Base-by-base conservation (phyloP, 53 echinoderm and acorn worm genomes). In the Echinarachnius parma region DNA sequence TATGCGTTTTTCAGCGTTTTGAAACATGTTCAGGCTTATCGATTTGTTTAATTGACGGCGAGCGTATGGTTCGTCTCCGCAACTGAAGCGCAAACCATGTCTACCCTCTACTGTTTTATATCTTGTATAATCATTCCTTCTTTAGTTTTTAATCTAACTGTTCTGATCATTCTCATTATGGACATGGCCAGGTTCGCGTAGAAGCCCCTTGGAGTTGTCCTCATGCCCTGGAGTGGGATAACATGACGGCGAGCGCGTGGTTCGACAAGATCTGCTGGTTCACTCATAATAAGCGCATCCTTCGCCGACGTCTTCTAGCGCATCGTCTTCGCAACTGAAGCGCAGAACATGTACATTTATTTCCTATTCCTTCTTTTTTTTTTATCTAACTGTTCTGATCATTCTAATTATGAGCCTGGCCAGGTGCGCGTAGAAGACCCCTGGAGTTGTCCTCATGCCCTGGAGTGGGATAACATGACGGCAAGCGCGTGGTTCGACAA, bases 31-130 rank as follows among this genome's bases (percentile, higher is more conserved):
- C n/a, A n/a, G n/a, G n/a, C n/a, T n/a, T n/a, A n/a, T n/a, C n/a
- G n/a, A n/a, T n/a, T n/a, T n/a, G n/a, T n/a, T n/a, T n/a, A n/a
- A n/a, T n/a, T n/a, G n/a, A n/a, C n/a, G n/a, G n/a, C n/a, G n/a
- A n/a, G n/a, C n/a, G n/a, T n/a, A n/a, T n/a, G n/a, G n/a, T n/a
- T 81, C 63, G 71, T 67, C 34, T 82, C 77, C 77, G 87, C 87
- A 33, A 62, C 62, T 16, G 87, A 87, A 53, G 62, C 82, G 3
- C 32, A 71, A 18, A 64, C 78, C 31, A 54, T 87, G 45, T 87
- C 87, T 11, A n/a, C n/a, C n/a, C n/a, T n/a, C n/a, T n/a, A n/a
- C n/a, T n/a, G n/a, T n/a, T n/a, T n/a, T n/a, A n/a, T n/a, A n/a
- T n/a, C n/a, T n/a, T n/a, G n/a, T n/a, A n/a, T 28, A 7, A 7